These are phyloP conservation scores for Halcyon senegalensis DNA, from an alignment of 2,113 vertebrate genomes.

Conservation along the genomic window DNA sequence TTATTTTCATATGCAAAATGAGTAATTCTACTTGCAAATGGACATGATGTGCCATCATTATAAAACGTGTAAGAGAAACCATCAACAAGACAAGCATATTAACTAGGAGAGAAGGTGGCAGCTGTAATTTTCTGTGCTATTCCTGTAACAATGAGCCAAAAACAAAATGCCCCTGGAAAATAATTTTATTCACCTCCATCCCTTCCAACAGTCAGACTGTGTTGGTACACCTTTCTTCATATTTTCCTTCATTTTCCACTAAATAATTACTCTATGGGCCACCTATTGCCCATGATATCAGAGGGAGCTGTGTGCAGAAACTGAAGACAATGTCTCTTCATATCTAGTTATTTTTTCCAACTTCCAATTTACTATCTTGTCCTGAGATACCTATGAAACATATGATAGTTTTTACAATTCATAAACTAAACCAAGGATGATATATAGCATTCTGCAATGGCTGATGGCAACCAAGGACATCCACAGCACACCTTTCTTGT, in stretches of 20 bases:
- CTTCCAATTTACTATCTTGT: conserved; percentile 54
- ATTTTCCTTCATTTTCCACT: background rate
- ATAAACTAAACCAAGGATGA: conserved; percentile 55
- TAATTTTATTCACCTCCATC: background rate
- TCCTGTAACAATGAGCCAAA: background rate
- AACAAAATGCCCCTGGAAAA: background rate
- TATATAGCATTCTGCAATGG: conserved; percentile 29
- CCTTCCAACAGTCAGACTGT: background rate
- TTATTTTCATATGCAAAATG: background rate
- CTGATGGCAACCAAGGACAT: conserved; percentile 45
- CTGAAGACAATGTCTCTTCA: background rate
- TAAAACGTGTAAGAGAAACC: background rate
- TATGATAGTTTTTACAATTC: conserved; percentile 63
- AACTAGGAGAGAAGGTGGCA: background rate
- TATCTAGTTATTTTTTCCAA: background rate
- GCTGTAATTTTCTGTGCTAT: background rate
- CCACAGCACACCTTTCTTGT: background rate
- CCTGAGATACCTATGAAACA: conserved; percentile 55
- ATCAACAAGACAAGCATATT: background rate
- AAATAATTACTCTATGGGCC: background rate
- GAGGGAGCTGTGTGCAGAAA: background rate
- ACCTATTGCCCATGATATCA: background rate
- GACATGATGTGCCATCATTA: background rate
- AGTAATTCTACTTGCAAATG: background rate
- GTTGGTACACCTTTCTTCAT: background rate